Base-by-base conservation (phyloP, 2,113 vertebrate genomes). In the Menura novaehollandiae region DNA sequence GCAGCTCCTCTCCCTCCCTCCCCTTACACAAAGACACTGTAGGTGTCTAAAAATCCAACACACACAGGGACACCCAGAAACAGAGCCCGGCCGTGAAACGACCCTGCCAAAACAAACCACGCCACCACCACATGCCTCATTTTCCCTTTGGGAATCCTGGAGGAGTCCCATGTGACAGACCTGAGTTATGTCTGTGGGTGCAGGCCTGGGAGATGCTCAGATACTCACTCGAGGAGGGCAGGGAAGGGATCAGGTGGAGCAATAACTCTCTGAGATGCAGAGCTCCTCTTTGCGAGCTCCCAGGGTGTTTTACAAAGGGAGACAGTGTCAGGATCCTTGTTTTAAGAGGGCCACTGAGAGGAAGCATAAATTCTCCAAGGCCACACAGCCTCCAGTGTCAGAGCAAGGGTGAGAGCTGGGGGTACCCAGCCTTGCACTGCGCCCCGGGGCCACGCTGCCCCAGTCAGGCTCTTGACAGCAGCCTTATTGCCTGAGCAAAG, bases 1-100 rank as follows among this genome's bases (percentile, higher is more conserved):
- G 80, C 76, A 87, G 81, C 81, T 87, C 15, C 64, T 82, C 81
- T 35, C 69, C 84, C 69, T 93, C 30, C 3, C 69, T 85, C 7
- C 72, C 74, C 69, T 75, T 3, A 1, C 3, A 33, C 76, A 68
- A 52, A 55, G 82, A 71, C 11, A 2, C 84, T 73, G 77, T 5
- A 73, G 33, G 55, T 66, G 64, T 64, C 79, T 83, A 52, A 84
- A 83, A 92, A 84, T 35, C 17, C 75, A 67, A 22, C 10, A 6
- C 24, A 16, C 10, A 2, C 21, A 13, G 52, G 66, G 81, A 94
- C 7, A 0, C 69, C 89, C 68, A 73, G 93, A 59, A 85, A 22
- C 5, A 0, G 49, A 88, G 72, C 49, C 66, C 49, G 59, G 89
- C 4, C 56, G 21, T 13, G 55, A 56, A 85, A 62, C 60, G 71